Conservation (phyloP, 2,797 vertebrate species). For the Phataginus tricuspis region DNA sequence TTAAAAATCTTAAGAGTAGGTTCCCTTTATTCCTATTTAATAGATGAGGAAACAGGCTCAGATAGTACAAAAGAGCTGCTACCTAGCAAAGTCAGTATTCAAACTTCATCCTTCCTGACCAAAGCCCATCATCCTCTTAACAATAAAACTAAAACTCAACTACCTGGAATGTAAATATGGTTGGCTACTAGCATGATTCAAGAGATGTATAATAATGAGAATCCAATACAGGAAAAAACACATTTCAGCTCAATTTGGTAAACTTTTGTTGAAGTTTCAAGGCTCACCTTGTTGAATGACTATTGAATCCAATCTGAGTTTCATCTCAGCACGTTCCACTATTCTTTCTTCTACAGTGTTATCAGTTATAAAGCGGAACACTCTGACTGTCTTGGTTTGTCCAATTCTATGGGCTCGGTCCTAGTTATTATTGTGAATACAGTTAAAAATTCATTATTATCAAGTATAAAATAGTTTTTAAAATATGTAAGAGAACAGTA, state of each 20-base stretch:
- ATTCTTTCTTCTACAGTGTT: slow-evolving; percentile 99
- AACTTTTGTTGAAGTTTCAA: background rate
- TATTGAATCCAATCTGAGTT: slow-evolving; percentile 97
- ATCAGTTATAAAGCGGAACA: slow-evolving; percentile 98
- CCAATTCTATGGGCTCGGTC: slow-evolving; percentile 99
- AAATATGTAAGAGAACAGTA: background rate
- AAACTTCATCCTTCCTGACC: slow-evolving; percentile 23
- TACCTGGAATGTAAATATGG: background rate
- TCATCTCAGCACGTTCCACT: slow-evolving; percentile 98
- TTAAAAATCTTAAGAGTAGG: background rate
- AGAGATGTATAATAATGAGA: background rate
- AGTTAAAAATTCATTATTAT: background rate
- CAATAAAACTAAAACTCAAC: background rate
- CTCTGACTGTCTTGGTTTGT: slow-evolving; percentile 97
- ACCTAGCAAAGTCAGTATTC: background rate
- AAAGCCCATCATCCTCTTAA: background rate
- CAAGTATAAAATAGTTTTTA: background rate
- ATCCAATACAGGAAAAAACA: background rate
- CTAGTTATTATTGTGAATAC: slow-evolving; percentile 82
- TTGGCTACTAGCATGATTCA: background rate
- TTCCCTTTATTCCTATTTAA: slow-evolving; percentile 10
- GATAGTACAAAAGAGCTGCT: background rate
- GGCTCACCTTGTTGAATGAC: slow-evolving; percentile 97
- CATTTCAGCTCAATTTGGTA: background rate
- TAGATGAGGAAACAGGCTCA: background rate